Evolutionary conservation across 2,888 invertebrate species (phyloP), one percentile per base, ranked within the genome.

Genomic region (Eristalis arbustorum): DNA sequence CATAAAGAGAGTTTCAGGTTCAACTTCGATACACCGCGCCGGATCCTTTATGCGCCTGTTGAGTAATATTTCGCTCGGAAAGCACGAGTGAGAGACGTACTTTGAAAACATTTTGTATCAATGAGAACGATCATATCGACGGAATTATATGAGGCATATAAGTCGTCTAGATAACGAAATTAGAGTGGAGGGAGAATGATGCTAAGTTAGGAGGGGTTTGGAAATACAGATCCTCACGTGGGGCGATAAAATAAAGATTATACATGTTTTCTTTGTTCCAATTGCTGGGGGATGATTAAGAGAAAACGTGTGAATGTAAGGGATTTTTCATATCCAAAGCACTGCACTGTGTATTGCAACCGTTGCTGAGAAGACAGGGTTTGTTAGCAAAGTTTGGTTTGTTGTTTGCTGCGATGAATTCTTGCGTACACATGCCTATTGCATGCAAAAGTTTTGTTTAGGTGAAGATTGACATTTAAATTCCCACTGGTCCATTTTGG

Each of bases 1-100:
- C 42, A 68, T 80, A 80, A 74, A 74, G 37, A 31, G 59, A 61
- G 66, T 59, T 67, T 61, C 22, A 31, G 37, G 74, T 62, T 56
- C 64, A n/a, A 34, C 31, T 42, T 13, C 25, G 14, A 37, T 68
- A 56, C 56, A 56, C 37, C n/a, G 78, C n/a, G 78, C 37, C 14
- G 78, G 71, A 49, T 56, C 10, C 25, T 42, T 66, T 57, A 57
- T 49, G 49, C n/a, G 77, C 37, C 22, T 71, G 63, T 10, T 62
- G 14, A 40, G 69, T 25, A 56, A 76, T 67, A 34, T 67, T 42
- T 40, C 66, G 66, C 34, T 22, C 22, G 25, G 56, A 34, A 40
- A 63, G 56, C 37, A 49, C 42, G 22, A 57, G 69, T 37, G n/a
- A 57, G 25, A 40, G 37, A 23, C 62, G 42, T 61, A 22, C 69